A percentile compares a stretch with the other conserved stretches of the same genome.
Conservation (phyloP, 2,797 vertebrate species). For the Hafferia zeledoni region DNA sequence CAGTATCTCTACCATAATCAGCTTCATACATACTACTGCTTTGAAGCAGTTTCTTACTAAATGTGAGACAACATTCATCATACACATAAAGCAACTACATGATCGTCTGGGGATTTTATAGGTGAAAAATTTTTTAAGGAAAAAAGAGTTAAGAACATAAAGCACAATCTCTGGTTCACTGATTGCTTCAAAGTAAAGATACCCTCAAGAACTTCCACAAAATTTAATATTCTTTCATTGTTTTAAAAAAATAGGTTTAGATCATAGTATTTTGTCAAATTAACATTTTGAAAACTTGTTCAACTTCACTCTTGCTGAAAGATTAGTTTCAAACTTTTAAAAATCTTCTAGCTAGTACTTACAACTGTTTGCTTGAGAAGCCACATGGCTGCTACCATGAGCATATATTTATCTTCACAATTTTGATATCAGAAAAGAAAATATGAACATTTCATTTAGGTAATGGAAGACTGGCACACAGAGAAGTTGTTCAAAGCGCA, state of each 20-base stretch:
- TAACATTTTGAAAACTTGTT: background rate
- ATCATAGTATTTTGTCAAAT: background rate
- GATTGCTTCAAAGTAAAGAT: background rate
- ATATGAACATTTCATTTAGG: background rate
- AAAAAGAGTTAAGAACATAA: background rate
- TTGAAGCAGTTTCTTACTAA: constrained; percentile 26
- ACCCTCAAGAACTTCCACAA: background rate
- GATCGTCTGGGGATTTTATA: background rate
- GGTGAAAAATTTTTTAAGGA: background rate
- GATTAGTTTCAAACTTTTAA: background rate
- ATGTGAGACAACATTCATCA: background rate
- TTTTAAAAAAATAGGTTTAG: background rate
- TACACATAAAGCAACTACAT: background rate
- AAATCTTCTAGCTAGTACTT: background rate
- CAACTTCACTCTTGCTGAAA: background rate
- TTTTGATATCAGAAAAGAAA: background rate
- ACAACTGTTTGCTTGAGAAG: background rate
- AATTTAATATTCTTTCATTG: background rate
- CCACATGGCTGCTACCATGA: background rate
- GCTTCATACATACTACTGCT: background rate
- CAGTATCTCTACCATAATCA: background rate
- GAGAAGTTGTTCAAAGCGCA: background rate
- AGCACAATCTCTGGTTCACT: background rate
- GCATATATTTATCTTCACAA: background rate
- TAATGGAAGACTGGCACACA: background rate